These are phyloP conservation scores for Myotis pilosus DNA, from an alignment of 2,797 vertebrate species.

Conservation along the genomic window DNA sequence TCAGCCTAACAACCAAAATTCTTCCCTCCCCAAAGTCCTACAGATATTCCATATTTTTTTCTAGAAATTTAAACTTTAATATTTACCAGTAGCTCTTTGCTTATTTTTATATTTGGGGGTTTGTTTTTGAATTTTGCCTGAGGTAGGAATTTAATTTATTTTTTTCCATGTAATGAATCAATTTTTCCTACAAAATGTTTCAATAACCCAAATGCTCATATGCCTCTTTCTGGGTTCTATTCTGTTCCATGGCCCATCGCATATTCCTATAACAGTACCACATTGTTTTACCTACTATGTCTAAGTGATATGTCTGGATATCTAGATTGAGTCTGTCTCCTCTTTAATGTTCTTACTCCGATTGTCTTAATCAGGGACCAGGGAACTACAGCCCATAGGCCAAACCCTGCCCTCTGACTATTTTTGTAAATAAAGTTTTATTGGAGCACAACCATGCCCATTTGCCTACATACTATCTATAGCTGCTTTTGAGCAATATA, in stretches of 20 bases:
- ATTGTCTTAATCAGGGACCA: background rate
- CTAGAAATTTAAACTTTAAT: background rate
- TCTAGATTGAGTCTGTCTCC: background rate
- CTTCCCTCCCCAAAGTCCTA: background rate
- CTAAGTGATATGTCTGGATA: background rate
- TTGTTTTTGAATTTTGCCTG: background rate
- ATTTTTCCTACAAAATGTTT: slow-evolving; percentile 1
- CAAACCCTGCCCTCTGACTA: background rate
- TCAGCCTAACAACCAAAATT: background rate
- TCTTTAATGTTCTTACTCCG: background rate
- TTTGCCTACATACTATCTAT: background rate
- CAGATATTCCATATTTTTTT: background rate
- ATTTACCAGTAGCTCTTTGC: background rate
- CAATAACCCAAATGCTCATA: background rate
- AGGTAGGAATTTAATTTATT: background rate
- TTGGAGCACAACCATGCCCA: background rate
- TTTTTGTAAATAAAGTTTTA: background rate
- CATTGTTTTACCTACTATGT: background rate
- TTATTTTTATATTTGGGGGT: background rate
- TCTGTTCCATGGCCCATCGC: background rate
- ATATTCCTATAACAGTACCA: background rate
- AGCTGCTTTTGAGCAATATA: background rate
- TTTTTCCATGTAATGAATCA: background rate
- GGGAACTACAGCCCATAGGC: background rate
- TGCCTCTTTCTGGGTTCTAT: background rate